Evolutionary conservation across 2,797 vertebrate genomes (phyloP), one percentile per base, ranked within the genome.

Genomic region (Melanotaenia boesemani): DNA sequence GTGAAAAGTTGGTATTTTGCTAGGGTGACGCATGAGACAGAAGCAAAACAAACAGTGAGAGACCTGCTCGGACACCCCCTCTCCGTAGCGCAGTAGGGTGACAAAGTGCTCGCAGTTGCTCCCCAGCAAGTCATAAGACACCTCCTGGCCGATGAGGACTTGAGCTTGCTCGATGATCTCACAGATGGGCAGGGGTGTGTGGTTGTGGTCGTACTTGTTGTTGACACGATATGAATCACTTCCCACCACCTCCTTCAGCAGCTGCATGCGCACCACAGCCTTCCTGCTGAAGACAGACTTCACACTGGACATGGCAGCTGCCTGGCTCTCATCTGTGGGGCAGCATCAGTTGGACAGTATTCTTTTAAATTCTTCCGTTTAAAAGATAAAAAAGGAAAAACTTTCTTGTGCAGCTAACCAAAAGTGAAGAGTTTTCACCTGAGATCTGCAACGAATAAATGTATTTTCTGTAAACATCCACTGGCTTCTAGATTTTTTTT

Each of bases 81-180:
- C 94, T 4, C 97, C 97, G 0, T 98, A 99, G 72, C 97, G 96
- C 58, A 99, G 95, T 69, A 94, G 83, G 7, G 96, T 98, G 73
- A 98, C 98, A 65, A 99, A 99, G 89, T 99, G 97, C 85, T 99
- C 97, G 50, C 97, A 99, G 95, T 98, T 99, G 78, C 91, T 98
- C 76, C 93, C 94, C 2, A 99, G 79, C 70, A 98, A 73, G 82
- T 97, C 95, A 13, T 98, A 99, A 0, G 95, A 88, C 85, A 98
- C 96, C 79, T 98, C 97, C 86, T 91, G 94, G 63, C 90, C 95
- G 52, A 98, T 96, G 70, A 95, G 91, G 30, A 77, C 76, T 85
- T 97, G 94, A 0, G 97, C 95, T 1, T 83, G 88, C 37, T 88
- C 88, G 65, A 99, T 96, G 91, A 99, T 97, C 72, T 96, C 94